These are phyloP conservation scores for Tragelaphus buxtoni DNA, from an alignment of 2,113 vertebrate genomes.

Conservation along the genomic window DNA sequence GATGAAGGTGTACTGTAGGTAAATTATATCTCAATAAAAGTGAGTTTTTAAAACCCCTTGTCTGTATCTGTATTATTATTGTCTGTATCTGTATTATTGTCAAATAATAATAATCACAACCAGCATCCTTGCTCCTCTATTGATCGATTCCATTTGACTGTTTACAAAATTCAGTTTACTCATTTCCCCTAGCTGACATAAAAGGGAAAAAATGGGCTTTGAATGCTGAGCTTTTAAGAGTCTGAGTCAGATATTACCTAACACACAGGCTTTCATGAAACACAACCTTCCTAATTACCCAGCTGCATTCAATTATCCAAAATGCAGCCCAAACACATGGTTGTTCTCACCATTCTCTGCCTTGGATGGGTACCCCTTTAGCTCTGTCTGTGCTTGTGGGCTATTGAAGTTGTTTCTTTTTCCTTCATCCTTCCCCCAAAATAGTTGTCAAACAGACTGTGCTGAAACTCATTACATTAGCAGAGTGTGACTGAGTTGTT, in stretches of 20 bases:
- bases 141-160: not conserved
- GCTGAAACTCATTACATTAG: not conserved
- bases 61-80: not conserved
- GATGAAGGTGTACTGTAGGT: not conserved
- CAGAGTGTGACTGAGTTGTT: not conserved
- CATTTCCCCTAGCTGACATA: not conserved
- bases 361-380: not conserved
- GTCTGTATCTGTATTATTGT: not conserved
- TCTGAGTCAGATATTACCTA: slow-evolving; percentile 16
- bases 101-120: not conserved
- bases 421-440: not conserved
- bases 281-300: slow-evolving; percentile 34
- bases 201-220: not conserved
- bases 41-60: not conserved
- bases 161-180: slow-evolving; percentile 14
- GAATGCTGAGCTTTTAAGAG: not conserved
- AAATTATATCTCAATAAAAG: not conserved
- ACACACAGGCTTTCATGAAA: not conserved
- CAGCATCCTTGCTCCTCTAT: not conserved
- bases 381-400: not conserved
- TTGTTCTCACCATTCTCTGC: not conserved
- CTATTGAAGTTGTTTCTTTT: not conserved
- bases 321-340: not conserved
- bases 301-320: slow-evolving; percentile 45
- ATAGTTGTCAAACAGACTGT: not conserved